A percentile compares a stretch with the other conserved stretches of the same genome.
These are phyloP conservation scores for Thera britannica DNA, from an alignment of 2,888 invertebrate genomes.

Conservation along the genomic window DNA sequence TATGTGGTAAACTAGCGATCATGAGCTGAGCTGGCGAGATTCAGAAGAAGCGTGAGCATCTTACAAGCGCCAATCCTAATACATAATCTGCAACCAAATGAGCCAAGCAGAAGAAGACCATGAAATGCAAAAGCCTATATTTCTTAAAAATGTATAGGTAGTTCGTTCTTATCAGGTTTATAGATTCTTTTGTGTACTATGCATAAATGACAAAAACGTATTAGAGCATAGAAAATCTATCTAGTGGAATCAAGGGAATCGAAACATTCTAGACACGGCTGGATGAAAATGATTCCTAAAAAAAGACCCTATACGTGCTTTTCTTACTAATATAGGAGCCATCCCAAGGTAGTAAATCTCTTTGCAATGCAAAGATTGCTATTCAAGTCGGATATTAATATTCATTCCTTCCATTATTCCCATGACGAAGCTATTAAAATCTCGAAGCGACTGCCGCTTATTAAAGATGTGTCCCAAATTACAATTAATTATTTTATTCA, in stretches of 20 bases:
- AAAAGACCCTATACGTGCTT: slow-evolving; percentile 15
- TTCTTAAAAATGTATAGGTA: too few species aligned
- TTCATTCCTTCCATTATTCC: slow-evolving; percentile 72
- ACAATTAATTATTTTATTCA: slow-evolving; percentile 54
- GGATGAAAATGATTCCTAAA: neutral
- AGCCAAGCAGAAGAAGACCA: neutral
- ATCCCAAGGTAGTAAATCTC: slow-evolving; percentile 54
- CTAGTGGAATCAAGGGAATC: slow-evolving; percentile 2
- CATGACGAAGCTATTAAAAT: slow-evolving; percentile 71
- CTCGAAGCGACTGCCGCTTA: slow-evolving; percentile 51
- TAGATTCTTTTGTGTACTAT: neutral
- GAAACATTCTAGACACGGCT: slow-evolving; percentile 3
- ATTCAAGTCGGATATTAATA: slow-evolving; percentile 73
- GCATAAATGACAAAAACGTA: neutral
- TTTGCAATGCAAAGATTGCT: slow-evolving; percentile 72
- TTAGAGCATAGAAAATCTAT: neutral
- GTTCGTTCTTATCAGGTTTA: too few species aligned
- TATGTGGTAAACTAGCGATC: slow-evolving; percentile 38
- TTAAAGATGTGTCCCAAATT: slow-evolving; percentile 61
- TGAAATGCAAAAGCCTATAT: too few species aligned
- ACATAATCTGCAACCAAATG: neutral
- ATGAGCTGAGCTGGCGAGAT: slow-evolving; percentile 26
- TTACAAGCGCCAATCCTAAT: neutral
- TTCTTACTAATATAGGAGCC: slow-evolving; percentile 22
- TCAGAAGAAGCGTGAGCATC: slow-evolving; percentile 2